Evolutionary conservation across 2,797 vertebrate genomes (phyloP), one percentile per base, ranked within the genome.

Genomic region (Ispidina picta): DNA sequence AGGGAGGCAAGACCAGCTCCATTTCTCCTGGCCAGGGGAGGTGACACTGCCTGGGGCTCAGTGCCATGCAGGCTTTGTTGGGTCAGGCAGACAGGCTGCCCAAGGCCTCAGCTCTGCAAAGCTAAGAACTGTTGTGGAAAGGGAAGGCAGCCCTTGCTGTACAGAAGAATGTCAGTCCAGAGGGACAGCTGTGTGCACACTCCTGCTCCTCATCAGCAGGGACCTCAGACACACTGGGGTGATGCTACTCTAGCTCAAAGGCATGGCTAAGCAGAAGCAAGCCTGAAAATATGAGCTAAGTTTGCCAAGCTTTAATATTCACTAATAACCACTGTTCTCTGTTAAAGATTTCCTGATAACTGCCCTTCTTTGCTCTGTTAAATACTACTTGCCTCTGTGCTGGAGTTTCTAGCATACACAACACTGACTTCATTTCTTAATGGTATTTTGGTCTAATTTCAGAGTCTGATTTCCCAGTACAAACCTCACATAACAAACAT

Each of bases 401-500:
- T 89, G 76, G 93, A 93, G 77, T 96, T 97, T 95, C 96, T 88
- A 94, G 82, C 79, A 77, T 56, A 73, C 58, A 94, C 86, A 96
- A 92, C 82, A 93, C 89, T 60, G 89, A 94, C 92, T 97, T 97
- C 92, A 89, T 93, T 93, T 95, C 37, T 96, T 87, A 97, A 97
- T 96, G 92, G 78, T 82, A 96, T 94, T 95, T 91, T 92, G 93
- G 91, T 94, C 94, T 97, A 96, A 97, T 97, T 97, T 97, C 94
- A 97, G 95, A 97, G 93, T 86, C 82, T 96, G 95, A 97, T 97
- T 97, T 97, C 97, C 96, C 96, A 97, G 95, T 93, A 96, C 97
- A 97, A 97, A 98, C 95, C 95, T 95, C 96, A 96, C 98, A 97
- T 97, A 98, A 97, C 96, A 98, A 97, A 98, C 96, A 97, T 97